Percentiles rank a stretch among this genome's conserved stretches.
Evolutionary conservation across 2,797 vertebrate species (phyloP).

Genomic region (Smutsia gigantea): DNA sequence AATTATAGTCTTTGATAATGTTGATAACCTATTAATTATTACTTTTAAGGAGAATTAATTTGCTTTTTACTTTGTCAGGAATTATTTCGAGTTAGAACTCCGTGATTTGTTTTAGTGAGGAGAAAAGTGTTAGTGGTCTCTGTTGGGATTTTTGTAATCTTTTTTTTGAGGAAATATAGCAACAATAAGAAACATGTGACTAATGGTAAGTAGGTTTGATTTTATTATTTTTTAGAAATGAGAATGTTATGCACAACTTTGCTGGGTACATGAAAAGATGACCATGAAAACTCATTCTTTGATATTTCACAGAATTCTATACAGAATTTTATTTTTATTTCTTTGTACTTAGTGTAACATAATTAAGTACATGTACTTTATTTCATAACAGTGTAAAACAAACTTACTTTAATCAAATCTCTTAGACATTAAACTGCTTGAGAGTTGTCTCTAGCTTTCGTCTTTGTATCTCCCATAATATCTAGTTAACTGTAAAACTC

Average conservation of each 20-base stretch:
- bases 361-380: not conserved
- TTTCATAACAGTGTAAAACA: not conserved
- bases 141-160: not conserved
- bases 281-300: not conserved
- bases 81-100: slow-evolving; percentile 7
- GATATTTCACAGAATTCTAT: not conserved
- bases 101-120: slow-evolving; percentile 23
- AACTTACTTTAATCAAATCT: not conserved
- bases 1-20: slow-evolving; percentile 56
- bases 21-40: not conserved
- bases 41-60: slow-evolving; percentile 33
- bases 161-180: not conserved
- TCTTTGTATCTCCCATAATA: not conserved
- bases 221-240: slow-evolving; percentile 21
- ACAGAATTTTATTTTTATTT: slow-evolving; percentile 19
- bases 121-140: not conserved
- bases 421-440: not conserved
- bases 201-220: not conserved
- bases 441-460: not conserved
- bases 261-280: not conserved
- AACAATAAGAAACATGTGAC: not conserved
- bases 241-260: slow-evolving; percentile 1
- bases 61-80: not conserved
- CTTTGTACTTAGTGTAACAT: not conserved
- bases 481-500: not conserved